Percentiles rank a stretch among this genome's conserved stretches.
These are phyloP conservation scores for Trachymyrmex septentrionalis DNA, from an alignment of 1,140 invertebrate species.

Conservation along the genomic window DNA sequence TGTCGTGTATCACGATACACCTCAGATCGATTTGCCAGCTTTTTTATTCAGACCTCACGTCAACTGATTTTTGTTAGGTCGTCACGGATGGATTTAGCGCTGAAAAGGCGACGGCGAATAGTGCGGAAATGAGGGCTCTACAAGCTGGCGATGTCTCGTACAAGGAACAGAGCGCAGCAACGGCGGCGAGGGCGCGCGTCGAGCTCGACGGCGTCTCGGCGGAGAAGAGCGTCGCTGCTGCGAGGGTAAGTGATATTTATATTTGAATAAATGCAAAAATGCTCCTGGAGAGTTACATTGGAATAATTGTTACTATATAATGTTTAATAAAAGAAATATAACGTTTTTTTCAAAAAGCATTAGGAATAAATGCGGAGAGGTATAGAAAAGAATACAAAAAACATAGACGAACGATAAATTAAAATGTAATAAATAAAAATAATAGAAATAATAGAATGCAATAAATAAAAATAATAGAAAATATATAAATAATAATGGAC, in stretches of 20 bases:
- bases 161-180: conserved; percentile 90
- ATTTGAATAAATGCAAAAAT: not conserved
- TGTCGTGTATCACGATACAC: not conserved
- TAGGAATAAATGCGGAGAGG: not conserved
- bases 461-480: no score
- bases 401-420: not conserved
- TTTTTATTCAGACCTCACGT: conserved; percentile 17
- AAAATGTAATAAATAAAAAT: not conserved
- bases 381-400: not conserved
- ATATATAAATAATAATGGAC: no score
- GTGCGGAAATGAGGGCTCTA: conserved; percentile 92
- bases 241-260: conserved; percentile 88
- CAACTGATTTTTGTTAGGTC: conserved; percentile 83
- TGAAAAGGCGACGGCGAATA: conserved; percentile 92
- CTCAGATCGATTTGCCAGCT: not conserved
- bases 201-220: conserved; percentile 92
- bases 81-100: conserved; percentile 94
- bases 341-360: not conserved
- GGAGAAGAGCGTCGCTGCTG: conserved; percentile 91
- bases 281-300: not conserved
- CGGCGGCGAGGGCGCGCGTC: conserved; percentile 88
- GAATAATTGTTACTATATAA: not conserved
- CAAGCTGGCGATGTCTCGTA: conserved; percentile 93
- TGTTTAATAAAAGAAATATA: not conserved
- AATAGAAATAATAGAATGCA: no score